phyloP scores from a whole-genome alignment of 2,113 vertebrate genomes.

The Lophius piscatorius region DNA sequence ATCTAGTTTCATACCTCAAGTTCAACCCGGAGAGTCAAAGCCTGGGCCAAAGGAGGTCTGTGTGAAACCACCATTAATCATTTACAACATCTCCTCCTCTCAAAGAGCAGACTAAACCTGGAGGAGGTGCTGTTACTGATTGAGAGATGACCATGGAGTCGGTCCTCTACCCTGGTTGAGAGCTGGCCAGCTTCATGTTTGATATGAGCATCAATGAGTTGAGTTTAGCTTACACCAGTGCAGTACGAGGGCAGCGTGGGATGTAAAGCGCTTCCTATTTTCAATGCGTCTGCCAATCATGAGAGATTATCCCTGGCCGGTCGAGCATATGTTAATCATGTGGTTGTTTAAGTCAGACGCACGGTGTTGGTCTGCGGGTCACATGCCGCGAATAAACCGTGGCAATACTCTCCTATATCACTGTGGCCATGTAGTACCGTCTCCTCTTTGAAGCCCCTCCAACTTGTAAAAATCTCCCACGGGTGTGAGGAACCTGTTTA shows the following conservation, averaged over 20 bases:
- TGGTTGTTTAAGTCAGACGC: conserved; percentile 53
- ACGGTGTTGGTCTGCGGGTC: conserved; percentile 21
- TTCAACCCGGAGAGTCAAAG: too few relatives aligned
- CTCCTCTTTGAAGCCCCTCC: conserved; percentile 35
- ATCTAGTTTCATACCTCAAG: too few relatives aligned
- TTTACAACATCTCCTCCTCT: too few relatives aligned
- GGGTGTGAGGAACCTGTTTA: conserved; percentile 43
- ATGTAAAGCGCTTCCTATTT: conserved; percentile 40
- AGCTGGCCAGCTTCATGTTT: conserved; percentile 1
- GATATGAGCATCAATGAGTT: conserved; percentile 33
- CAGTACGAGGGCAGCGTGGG: conserved; percentile 48
- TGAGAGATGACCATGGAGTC: too few relatives aligned
- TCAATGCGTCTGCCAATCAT: conserved; percentile 55
- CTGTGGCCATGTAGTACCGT: conserved; percentile 1
- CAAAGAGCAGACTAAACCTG: too few relatives aligned
- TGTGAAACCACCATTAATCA: too few relatives aligned
- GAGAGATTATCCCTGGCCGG: conserved; percentile 43
- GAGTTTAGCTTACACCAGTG: conserved; percentile 28
- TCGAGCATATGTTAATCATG: conserved; percentile 44
- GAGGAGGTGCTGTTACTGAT: too few relatives aligned
- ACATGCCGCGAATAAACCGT: conserved; percentile 35
- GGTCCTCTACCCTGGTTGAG: too few relatives aligned
- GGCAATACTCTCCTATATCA: conserved; percentile 3
- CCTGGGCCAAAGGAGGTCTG: too few relatives aligned
- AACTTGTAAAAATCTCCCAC: conserved; percentile 31